phyloP scores from a whole-genome alignment of 2,888 invertebrate species.

The Pinctada fucata region DNA sequence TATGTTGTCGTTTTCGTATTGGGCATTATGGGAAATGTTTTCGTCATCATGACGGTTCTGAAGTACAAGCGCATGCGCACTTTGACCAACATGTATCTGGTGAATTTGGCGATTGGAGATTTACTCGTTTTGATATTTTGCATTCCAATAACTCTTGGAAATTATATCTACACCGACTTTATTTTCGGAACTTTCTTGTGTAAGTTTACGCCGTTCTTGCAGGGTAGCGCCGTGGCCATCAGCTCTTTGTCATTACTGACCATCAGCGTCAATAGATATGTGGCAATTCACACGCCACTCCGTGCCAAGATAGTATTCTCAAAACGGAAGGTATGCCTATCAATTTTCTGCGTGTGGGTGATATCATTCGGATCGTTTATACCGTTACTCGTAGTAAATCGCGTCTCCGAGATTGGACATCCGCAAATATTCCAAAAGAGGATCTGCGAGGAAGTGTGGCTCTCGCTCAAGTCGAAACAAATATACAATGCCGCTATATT shows the following conservation, averaged over 20 bases:
- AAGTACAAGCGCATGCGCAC: slow-evolving; percentile 65
- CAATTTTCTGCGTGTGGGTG: slow-evolving; percentile 60
- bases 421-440: slow-evolving; percentile 52
- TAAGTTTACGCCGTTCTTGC: slow-evolving; percentile 61
- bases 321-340: slow-evolving; percentile 52
- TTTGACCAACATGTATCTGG: slow-evolving; percentile 63
- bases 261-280: slow-evolving; percentile 64
- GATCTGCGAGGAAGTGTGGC: slow-evolving; percentile 63
- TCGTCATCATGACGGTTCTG: slow-evolving; percentile 62
- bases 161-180: slow-evolving; percentile 62
- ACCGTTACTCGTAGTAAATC: slow-evolving; percentile 62
- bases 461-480: slow-evolving; percentile 46
- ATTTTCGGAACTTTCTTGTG: slow-evolving; percentile 62
- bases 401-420: slow-evolving; percentile 47
- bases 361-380: slow-evolving; percentile 55
- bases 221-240: slow-evolving; percentile 63
- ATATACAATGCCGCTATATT: slow-evolving; percentile 56
- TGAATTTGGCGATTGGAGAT: slow-evolving; percentile 67
- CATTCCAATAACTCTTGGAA: slow-evolving; percentile 64
- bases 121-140: slow-evolving; percentile 64
- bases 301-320: slow-evolving; percentile 61
- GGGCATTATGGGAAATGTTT: slow-evolving; percentile 62
- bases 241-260: slow-evolving; percentile 63
- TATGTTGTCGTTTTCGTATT: slow-evolving; percentile 59
- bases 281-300: slow-evolving; percentile 61